Evolutionary conservation across 2,888 invertebrate species (phyloP), one percentile per base, ranked within the genome.

Genomic region (Nycteola revayana): DNA sequence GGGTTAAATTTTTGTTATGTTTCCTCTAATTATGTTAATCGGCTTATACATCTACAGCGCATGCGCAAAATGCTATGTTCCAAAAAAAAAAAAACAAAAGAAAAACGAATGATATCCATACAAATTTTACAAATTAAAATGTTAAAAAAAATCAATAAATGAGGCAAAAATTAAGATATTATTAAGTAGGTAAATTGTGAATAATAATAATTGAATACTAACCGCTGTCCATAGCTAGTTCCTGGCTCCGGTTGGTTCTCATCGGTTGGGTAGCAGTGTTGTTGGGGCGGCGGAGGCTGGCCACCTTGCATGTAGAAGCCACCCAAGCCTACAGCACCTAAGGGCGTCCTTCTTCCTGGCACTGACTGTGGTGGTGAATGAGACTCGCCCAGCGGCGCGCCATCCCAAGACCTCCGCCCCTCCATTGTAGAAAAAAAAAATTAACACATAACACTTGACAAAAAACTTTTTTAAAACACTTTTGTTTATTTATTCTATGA

Each of bases 241-340:
- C 90, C 90, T 7, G 91, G 91, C 70, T 93, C 93, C 0, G 94
- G 94, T 69, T 94, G 93, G 72, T 96, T 96, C 74, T 95, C 96
- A 66, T 96, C 95, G 3, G 93, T 93, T 73, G 83, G 87, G 40
- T 83, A 87, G 69, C 80, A 90, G 79, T 66, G 92, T 69, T 90
- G 91, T 21, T 89, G 90, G 45, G 85, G 80, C 17, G 75, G 78
- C 59, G 84, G 82, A 49, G 88, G 84, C 71, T 90, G 88, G 31
- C 90, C 90, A 42, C 90, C 90, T 70, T 94, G 95, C 75, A 95
- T 95, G 81, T 95, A 96, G 80, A 95, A 96, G n/a, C 95, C 95
- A 10, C 96, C 95, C 14, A 96, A 88, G 8, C 95, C 95, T 10
- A 96, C 95, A 3, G 95, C 93, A 7, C 96, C 95, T 33, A 96